Evolutionary conservation across 1,140 invertebrate genomes (phyloP), one percentile per base, ranked within the genome.

Genomic region (Frieseomelitta varia): DNA sequence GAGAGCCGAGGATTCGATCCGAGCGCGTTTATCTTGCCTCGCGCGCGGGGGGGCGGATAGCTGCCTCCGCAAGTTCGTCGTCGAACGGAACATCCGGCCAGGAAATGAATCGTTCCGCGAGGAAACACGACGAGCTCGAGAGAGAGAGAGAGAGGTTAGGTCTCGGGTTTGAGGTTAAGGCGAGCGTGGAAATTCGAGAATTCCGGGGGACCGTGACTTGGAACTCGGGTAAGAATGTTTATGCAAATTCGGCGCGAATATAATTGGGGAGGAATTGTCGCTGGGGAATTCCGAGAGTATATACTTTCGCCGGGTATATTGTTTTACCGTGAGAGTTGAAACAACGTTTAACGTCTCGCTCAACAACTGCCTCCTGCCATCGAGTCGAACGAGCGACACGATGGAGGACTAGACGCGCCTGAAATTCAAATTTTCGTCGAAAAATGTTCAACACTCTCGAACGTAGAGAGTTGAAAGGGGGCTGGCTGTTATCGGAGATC

Each of bases 81-180:
- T 51, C 19, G 51, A 81, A 30, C 63, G 51, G 73, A 68, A 27
- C 53, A 27, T 83, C 61, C 61, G 73, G 24, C 30, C 58, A 56
- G 73, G 80, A 77, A 76, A 81, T 81, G 51, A 73, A 81, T 75
- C 79, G 79, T 81, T 81, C 39, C 79, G 30, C 24, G 61, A 65
- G 53, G 73, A 68, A 76, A 68, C 34, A 39, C 58, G 61, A 24
- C 61, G 51, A 82, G 67, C 12, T 24, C 3, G 39, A 4, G 39
- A 39, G 39, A 47, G 11, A 27, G 39, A 30, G 63, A 19, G 27
- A 30, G 27, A 12, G n/a, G 63, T 15, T 65, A 14, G 63, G 56
- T 63, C 10, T 63, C 11, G 65, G 14, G 39, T 47, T 72, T 68
- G 30, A 39, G 30, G 21, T 21, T 19, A 0, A 8, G 24, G 30